Evolutionary conservation across 2,888 invertebrate species (phyloP).

Genomic region (Apamea anceps): DNA sequence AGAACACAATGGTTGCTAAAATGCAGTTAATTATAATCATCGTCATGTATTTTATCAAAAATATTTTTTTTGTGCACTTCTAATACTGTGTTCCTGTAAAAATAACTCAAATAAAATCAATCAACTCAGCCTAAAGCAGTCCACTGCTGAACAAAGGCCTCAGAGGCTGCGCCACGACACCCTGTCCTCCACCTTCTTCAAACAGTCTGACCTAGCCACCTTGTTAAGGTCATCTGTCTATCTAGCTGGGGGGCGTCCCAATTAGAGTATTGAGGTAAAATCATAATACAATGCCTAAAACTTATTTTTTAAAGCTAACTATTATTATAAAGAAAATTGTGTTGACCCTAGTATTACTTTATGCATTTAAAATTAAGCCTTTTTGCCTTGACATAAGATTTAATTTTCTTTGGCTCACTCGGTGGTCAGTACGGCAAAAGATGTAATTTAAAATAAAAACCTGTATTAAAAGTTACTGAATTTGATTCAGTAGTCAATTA

Average conservation of each 20-base stretch:
- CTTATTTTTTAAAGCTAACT: too few relatives aligned
- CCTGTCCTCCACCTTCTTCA: too few relatives aligned
- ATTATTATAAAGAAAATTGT: neutral
- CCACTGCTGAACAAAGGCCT: too few relatives aligned
- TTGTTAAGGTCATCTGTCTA: too few relatives aligned
- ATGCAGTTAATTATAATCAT: neutral
- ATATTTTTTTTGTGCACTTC: neutral
- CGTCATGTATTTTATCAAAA: neutral
- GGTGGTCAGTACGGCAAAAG: neutral
- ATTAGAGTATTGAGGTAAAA: too few relatives aligned
- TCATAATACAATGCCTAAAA: too few relatives aligned
- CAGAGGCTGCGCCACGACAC: too few relatives aligned
- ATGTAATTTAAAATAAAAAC: neutral
- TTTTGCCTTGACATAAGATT: neutral
- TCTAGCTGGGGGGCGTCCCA: too few relatives aligned
- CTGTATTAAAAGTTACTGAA: neutral
- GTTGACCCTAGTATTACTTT: neutral
- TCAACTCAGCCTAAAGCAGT: too few relatives aligned
- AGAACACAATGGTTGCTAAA: neutral
- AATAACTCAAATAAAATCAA: neutral
- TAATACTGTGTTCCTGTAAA: neutral
- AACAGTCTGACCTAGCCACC: too few relatives aligned
- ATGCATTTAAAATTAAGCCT: neutral
- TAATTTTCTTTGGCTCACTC: neutral
- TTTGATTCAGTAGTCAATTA: neutral